Conservation (phyloP, 2,888 invertebrate species). For the Drosophila atroscutellata region DNA sequence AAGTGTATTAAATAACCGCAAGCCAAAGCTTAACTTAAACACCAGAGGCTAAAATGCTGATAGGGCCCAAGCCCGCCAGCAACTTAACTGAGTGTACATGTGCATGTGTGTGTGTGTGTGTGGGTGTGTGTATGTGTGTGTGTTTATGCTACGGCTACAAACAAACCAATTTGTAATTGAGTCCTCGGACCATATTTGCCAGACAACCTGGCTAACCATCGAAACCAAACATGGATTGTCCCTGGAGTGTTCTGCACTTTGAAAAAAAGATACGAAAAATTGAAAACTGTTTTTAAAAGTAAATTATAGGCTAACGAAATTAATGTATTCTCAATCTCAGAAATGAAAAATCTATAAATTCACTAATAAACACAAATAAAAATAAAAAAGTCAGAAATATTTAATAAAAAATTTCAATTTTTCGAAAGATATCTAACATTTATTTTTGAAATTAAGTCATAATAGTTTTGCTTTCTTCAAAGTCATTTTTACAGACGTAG, state of each 20-base stretch:
- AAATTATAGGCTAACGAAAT: no score
- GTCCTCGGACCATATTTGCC: constrained; percentile 52
- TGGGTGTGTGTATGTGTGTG: neutral
- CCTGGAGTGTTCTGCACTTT: neutral
- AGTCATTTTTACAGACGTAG: neutral
- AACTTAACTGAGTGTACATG: constrained; percentile 32
- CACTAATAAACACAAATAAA: neutral
- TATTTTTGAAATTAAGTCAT: neutral
- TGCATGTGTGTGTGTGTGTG: constrained; percentile 15
- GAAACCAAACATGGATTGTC: constrained; percentile 6
- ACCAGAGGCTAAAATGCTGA: constrained; percentile 36
- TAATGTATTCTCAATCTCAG: no score
- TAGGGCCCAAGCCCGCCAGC: constrained; percentile 33
- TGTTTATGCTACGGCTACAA: constrained; percentile 30
- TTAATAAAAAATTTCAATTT: rapidly evolving
- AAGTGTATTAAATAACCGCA: constrained; percentile 78
- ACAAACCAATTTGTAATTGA: constrained; percentile 73
- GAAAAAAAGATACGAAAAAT: neutral
- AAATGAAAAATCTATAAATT: neutral
- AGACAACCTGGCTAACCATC: constrained; percentile 11
- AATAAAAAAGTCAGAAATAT: neutral
- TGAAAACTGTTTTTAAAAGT: no score
- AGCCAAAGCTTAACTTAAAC: constrained; percentile 67
- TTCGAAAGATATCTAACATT: no score
- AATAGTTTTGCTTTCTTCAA: neutral